Evolutionary conservation across 1,140 invertebrate genomes (phyloP), one percentile per base, ranked within the genome.

Genomic region (Formica selysi): DNA sequence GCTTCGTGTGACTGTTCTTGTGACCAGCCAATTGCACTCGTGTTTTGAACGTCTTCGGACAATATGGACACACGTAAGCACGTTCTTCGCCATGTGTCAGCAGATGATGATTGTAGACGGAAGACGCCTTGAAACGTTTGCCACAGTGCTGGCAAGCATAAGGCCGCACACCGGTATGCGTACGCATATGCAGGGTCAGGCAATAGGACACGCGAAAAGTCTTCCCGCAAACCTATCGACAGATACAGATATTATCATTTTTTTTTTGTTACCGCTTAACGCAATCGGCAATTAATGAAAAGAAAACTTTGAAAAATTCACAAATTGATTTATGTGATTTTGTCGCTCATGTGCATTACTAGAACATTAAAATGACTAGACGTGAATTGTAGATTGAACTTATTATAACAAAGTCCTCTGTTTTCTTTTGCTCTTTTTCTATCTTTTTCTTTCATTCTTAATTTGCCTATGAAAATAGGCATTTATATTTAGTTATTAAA

Each of bases 121-220:
- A 97, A 57, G 97, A 96, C 0, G 97, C 97, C 91, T 97, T 97
- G 84, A 97, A 98, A 92, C 97, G 95, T 91, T 97, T 97, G 4
- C 96, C 96, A 89, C 97, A 98, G 19, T 96, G 96, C 29, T 96
- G 94, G 88, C 97, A 98, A 7, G 96, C 96, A 91, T 97, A 97
- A 0, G 97, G 97, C 10, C 97, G 94, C 4, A 97, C 97, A 61
- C 97, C 97, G 0, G 97, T 97, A 91, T 98, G 97, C 1, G 97
- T 97, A 48, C 97, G 95, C 96, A 97, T 96, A 91, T 98, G 98
- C 5, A 98, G 94, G 1, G 97, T 97, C 26, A 98, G 94, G 87
- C 97, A 98, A 91, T 97, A 97, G 73, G 97, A 97, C 7, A 98
- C 97, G 7, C 97, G 95, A 93, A 98, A 98, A 0, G 96, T 96